phyloP scores from a whole-genome alignment of 2,888 invertebrate species.

The Elysia crispata region DNA sequence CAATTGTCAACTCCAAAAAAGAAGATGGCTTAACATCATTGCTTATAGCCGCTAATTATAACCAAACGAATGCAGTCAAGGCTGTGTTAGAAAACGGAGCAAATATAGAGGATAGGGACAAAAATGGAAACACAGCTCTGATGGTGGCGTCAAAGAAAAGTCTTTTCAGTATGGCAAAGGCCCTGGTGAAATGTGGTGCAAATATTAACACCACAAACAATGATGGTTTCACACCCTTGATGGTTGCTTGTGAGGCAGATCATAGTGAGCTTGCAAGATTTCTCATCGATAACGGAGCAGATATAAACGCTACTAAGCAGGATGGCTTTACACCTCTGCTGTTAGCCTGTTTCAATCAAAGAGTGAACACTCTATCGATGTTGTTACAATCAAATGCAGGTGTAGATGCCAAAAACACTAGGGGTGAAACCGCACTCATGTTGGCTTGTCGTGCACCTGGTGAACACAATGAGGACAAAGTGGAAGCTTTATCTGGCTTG shows the following conservation, averaged over 20 bases:
- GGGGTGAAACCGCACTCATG: constrained; percentile 61
- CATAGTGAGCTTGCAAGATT: not conserved
- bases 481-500: too few relatives aligned
- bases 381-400: constrained; percentile 30
- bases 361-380: too few relatives aligned
- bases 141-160: not conserved
- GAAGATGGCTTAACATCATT: too few relatives aligned
- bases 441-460: constrained; percentile 56
- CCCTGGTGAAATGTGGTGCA: not conserved
- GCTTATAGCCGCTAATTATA: too few relatives aligned
- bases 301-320: not conserved
- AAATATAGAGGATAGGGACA: not conserved
- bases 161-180: not conserved
- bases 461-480: too few relatives aligned
- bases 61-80: too few relatives aligned
- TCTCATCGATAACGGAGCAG: not conserved
- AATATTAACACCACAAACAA: not conserved
- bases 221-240: not conserved
- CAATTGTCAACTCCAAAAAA: constrained; percentile 49
- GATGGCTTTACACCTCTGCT: too few relatives aligned
- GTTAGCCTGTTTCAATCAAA: too few relatives aligned
- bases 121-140: not conserved
- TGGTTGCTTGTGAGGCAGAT: not conserved
- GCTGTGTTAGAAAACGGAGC: too few relatives aligned
- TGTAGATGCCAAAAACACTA: constrained; percentile 59